Conservation (phyloP, 1,140 invertebrate genomes). For the Eurytemora carolleeae region DNA sequence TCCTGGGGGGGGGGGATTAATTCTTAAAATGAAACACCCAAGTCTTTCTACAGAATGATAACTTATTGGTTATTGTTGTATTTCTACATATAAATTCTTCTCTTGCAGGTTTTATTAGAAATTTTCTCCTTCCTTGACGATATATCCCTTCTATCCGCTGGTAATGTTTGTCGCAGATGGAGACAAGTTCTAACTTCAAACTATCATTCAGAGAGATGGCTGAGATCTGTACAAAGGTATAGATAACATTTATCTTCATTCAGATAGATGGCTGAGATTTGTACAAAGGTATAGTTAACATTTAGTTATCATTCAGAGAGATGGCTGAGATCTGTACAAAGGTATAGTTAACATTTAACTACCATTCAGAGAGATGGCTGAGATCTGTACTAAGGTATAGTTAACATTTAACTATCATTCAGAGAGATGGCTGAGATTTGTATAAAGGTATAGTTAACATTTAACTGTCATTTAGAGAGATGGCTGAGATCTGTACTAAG, state of each 20-base stretch:
- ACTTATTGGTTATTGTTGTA: neutral
- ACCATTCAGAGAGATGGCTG: constrained; percentile 52
- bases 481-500: too few species aligned
- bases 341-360: constrained; percentile 45
- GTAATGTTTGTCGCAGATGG: constrained; percentile 68
- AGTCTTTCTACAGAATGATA: too few species aligned
- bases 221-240: constrained; percentile 24
- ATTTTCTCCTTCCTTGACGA: constrained; percentile 78
- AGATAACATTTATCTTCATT: too few species aligned
- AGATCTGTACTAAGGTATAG: constrained; percentile 21
- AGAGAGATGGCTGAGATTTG: constrained; percentile 45
- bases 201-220: constrained; percentile 51
- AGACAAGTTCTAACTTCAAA: constrained; percentile 50
- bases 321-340: too few species aligned
- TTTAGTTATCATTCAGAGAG: too few species aligned
- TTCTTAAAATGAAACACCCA: too few species aligned
- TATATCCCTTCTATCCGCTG: constrained; percentile 63
- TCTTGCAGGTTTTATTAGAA: constrained; percentile 48
- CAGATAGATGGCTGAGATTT: too few species aligned
- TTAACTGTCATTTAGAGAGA: too few species aligned
- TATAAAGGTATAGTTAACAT: too few species aligned
- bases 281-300: too few species aligned
- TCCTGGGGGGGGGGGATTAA: too few species aligned
- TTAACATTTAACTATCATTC: constrained; percentile 49
- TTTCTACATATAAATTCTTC: constrained; percentile 20